A percentile compares a stretch with the other conserved stretches of the same genome.
Conservation (phyloP, 2,888 invertebrate genomes). For the Petrophora chlorosata region DNA sequence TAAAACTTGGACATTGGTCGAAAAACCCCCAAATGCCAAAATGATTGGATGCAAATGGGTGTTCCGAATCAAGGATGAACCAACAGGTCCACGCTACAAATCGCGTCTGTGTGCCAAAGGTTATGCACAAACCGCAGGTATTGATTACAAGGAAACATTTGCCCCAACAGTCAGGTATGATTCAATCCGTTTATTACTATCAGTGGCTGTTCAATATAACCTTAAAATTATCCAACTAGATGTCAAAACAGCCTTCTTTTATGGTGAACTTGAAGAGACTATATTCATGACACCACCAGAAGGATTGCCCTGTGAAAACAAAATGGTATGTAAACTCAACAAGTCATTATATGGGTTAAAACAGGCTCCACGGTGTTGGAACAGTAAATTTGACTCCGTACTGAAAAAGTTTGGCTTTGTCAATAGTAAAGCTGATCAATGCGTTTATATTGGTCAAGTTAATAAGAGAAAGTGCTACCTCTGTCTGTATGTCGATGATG, state of each 20-base stretch:
- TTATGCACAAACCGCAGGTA: background rate
- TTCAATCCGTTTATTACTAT: background rate
- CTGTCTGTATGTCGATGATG: background rate
- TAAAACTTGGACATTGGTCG: too few species aligned
- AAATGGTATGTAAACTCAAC: background rate
- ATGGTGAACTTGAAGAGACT: background rate
- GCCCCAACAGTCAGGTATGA: background rate
- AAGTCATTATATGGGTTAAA: background rate
- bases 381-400: background rate
- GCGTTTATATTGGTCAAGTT: background rate
- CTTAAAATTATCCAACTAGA: background rate
- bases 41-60: too few species aligned
- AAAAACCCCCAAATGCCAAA: too few species aligned
- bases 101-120: background rate
- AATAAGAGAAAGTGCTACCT: background rate
- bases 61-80: too few species aligned
- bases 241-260: background rate
- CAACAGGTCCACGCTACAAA: too few species aligned
- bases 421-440: background rate
- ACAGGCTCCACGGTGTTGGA: background rate
- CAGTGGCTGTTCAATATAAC: background rate
- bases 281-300: background rate
- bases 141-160: conserved; percentile 1
- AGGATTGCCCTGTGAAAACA: background rate
- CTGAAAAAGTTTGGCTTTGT: background rate